Percentiles rank a stretch among this genome's conserved stretches.
These are phyloP conservation scores for Apoda limacodes DNA, from an alignment of 2,888 invertebrate genomes.

Conservation along the genomic window DNA sequence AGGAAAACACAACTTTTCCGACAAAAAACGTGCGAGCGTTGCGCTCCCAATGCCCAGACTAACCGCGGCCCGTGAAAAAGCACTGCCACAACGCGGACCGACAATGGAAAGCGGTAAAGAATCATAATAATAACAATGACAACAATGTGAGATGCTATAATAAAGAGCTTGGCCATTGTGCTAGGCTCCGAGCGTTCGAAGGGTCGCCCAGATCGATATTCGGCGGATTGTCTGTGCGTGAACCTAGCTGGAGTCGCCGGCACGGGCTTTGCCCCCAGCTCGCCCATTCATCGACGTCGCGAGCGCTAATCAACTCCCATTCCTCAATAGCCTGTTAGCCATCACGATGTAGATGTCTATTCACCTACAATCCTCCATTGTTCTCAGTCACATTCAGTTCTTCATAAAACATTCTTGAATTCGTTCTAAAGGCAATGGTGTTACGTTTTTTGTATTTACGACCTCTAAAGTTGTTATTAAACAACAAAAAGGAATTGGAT, in stretches of 20 bases:
- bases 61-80: slow-evolving; percentile 69
- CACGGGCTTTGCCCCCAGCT: slow-evolving; percentile 23
- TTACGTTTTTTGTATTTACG: no score
- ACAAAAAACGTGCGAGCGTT: slow-evolving; percentile 64
- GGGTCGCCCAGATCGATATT: slow-evolving; percentile 67
- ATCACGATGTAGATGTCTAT: no score
- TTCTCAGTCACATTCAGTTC: no score
- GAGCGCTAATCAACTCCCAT: slow-evolving; percentile 45
- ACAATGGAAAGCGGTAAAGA: slow-evolving; percentile 71
- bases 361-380: no score
- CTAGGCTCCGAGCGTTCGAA: slow-evolving; percentile 63
- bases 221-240: slow-evolving; percentile 62
- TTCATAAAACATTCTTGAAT: no score
- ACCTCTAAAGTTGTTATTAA: no score
- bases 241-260: slow-evolving; percentile 55
- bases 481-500: no score
- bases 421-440: no score
- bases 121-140: slow-evolving; percentile 72
- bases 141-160: slow-evolving; percentile 71
- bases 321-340: slow-evolving; percentile 15
- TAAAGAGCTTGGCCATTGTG: slow-evolving; percentile 69
- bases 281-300: slow-evolving; percentile 41
- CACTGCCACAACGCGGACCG: slow-evolving; percentile 68
- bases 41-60: slow-evolving; percentile 68
- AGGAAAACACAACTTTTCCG: slow-evolving; percentile 63